Evolutionary conservation across 2,113 vertebrate genomes (phyloP).

Genomic region (Scatophagus argus): DNA sequence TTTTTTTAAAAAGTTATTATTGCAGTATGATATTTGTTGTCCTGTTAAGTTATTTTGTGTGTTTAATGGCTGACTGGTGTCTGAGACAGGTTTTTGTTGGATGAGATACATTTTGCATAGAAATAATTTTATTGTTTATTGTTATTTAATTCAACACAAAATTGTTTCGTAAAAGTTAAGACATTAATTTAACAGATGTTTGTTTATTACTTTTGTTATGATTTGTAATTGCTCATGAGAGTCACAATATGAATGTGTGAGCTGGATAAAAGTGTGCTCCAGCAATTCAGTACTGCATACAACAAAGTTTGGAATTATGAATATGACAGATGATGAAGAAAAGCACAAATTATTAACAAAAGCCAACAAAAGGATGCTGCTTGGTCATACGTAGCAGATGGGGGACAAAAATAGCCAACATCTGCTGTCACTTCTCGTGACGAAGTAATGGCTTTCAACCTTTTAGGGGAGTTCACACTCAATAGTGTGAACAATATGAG

Average conservation of each 20-base stretch:
- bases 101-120: background rate
- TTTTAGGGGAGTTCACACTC: background rate
- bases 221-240: too few relatives aligned
- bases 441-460: slow-evolving; percentile 4
- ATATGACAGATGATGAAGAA: background rate
- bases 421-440: background rate
- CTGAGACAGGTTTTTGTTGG: background rate
- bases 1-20: slow-evolving; percentile 34
- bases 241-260: too few relatives aligned
- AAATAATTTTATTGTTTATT: too few relatives aligned
- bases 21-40: background rate
- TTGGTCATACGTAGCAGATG: background rate
- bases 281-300: background rate
- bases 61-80: background rate
- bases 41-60: background rate
- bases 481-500: slow-evolving; percentile 5
- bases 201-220: too few relatives aligned
- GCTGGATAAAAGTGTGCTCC: too few relatives aligned
- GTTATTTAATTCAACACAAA: background rate
- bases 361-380: background rate
- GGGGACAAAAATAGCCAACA: background rate
- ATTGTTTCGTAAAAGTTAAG: background rate
- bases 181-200: too few relatives aligned
- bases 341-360: background rate
- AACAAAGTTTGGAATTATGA: background rate